These are phyloP conservation scores for Rhinoptilus africanus DNA, from an alignment of 2,113 vertebrate species.

Conservation along the genomic window DNA sequence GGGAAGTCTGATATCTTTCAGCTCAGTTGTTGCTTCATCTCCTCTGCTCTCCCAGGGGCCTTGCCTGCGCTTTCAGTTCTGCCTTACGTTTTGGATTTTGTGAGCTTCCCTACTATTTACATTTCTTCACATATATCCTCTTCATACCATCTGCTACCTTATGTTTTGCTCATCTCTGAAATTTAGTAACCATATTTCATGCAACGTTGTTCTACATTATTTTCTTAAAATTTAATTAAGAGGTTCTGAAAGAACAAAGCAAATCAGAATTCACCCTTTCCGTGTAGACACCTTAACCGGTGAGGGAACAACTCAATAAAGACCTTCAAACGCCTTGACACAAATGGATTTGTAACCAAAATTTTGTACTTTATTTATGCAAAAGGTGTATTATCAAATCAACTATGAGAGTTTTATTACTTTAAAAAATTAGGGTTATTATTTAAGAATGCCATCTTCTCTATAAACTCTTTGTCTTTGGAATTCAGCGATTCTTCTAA, in stretches of 20 bases:
- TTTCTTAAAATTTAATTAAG: slow-evolving; percentile 12
- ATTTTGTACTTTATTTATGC: neutral
- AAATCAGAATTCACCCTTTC: neutral
- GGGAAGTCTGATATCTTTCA: neutral
- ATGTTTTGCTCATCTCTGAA: slow-evolving; percentile 32
- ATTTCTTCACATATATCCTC: slow-evolving; percentile 25
- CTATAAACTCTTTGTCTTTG: neutral
- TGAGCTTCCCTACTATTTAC: slow-evolving; percentile 29
- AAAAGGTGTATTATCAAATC: neutral
- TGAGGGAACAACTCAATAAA: neutral
- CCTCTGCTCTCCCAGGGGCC: slow-evolving; percentile 34
- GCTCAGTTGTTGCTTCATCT: neutral
- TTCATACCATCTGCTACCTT: slow-evolving; percentile 45
- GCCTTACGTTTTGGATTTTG: neutral
- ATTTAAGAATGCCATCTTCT: neutral
- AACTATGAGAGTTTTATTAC: neutral
- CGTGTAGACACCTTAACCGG: neutral
- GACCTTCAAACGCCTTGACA: neutral
- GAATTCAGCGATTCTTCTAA: neutral
- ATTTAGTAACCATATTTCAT: neutral
- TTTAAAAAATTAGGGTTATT: neutral
- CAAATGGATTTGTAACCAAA: neutral
- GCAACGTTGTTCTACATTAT: neutral
- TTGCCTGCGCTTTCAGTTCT: neutral
- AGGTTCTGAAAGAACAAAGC: slow-evolving; percentile 15